phyloP scores from a whole-genome alignment of 2,113 vertebrate genomes.

The Notechis scutatus region DNA sequence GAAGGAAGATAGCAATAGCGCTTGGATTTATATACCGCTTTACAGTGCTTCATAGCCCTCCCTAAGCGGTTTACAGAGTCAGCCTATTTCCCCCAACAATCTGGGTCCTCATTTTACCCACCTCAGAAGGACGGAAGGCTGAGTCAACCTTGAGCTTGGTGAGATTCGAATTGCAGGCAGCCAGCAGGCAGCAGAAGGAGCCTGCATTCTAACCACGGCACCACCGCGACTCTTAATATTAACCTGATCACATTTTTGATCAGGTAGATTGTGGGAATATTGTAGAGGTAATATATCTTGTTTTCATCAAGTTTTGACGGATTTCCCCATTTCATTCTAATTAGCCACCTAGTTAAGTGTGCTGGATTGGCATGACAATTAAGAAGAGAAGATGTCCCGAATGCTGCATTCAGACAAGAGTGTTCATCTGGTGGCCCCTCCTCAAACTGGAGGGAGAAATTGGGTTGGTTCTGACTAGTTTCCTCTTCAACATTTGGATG shows the following conservation, averaged over 20 bases:
- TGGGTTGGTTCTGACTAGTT: background rate
- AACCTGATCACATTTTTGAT: background rate
- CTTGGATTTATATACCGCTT: too few relatives aligned
- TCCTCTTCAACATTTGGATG: background rate
- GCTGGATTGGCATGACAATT: background rate
- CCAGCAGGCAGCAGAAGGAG: too few relatives aligned
- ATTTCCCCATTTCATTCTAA: background rate
- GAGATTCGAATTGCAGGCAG: too few relatives aligned
- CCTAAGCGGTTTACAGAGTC: too few relatives aligned
- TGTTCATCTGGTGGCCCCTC: background rate
- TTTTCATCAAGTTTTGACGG: background rate
- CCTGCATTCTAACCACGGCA: too few relatives aligned
- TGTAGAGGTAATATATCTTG: background rate
- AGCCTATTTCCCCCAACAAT: too few relatives aligned
- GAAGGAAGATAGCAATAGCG: background rate
- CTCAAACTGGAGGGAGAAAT: background rate
- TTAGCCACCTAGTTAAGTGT: background rate
- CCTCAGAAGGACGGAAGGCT: too few relatives aligned
- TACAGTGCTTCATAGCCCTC: too few relatives aligned
- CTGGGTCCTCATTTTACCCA: too few relatives aligned
- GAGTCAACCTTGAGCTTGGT: too few relatives aligned
- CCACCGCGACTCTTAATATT: background rate
- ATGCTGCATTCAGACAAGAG: background rate
- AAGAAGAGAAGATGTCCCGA: background rate
- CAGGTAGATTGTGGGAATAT: background rate